A percentile compares a stretch with the other conserved stretches of the same genome.
Conservation (phyloP, 2,888 invertebrate species). For the Orthonychiurus folsomi region DNA sequence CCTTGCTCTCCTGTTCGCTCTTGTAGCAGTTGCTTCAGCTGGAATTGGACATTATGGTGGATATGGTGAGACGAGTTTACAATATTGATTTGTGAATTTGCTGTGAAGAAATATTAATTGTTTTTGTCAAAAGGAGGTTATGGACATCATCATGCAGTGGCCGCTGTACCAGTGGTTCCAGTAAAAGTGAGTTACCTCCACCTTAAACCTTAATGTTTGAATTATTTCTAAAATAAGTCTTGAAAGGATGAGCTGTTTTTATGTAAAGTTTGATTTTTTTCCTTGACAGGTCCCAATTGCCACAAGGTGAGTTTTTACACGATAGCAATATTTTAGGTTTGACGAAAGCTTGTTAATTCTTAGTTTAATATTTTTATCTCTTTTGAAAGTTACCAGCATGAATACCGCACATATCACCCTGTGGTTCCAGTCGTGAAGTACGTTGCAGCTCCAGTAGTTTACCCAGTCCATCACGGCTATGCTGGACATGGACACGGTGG, state of each 20-base stretch:
- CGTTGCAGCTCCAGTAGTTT: conserved; percentile 21
- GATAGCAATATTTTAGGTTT: too few relatives aligned
- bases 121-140: too few relatives aligned
- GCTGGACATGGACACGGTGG: conserved; percentile 17
- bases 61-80: too few relatives aligned
- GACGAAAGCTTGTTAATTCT: too few relatives aligned
- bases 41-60: conserved; percentile 22
- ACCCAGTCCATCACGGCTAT: conserved; percentile 19
- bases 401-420: conserved; percentile 38
- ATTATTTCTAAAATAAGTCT: too few relatives aligned
- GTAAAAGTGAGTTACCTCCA: conserved; percentile 22
- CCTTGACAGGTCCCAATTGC: conserved; percentile 34
- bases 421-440: conserved; percentile 36
- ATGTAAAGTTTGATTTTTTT: background rate
- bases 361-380: too few relatives aligned
- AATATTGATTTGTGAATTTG: too few relatives aligned
- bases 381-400: conserved; percentile 40
- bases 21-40: conserved; percentile 30
- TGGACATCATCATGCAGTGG: too few relatives aligned
- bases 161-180: conserved; percentile 33
- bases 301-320: too few relatives aligned
- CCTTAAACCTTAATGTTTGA: background rate
- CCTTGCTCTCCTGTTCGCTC: conserved; percentile 28
- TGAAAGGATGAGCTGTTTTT: background rate
- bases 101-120: too few relatives aligned